Base-by-base conservation (phyloP, 1,140 invertebrate genomes). In the Onthophagus taurus region DNA sequence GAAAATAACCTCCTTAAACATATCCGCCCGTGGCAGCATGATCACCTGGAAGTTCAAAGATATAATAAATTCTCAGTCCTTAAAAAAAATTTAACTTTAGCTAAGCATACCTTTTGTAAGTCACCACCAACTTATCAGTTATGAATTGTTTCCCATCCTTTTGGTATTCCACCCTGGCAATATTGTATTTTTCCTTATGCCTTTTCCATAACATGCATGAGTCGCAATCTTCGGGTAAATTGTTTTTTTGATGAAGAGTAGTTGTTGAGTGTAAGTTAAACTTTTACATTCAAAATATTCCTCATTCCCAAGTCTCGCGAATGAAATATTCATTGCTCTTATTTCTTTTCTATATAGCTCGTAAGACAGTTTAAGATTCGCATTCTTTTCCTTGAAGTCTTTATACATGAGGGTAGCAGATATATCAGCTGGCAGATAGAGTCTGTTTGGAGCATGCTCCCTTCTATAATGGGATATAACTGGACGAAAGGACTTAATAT, bases 1-100 rank as follows among this genome's bases (percentile, higher is more conserved):
- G 44, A 53, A 53, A 17, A 51, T 50, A 12, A 52, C 36, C 19
- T 42, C 35, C 39, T 53, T 53, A 24, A 53, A 53, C 14, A 33
- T 49, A 14, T 51, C 46, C 9, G 26, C 44, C 21, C n/a, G n/a
- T n/a, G n/a, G n/a, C n/a, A n/a, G n/a, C n/a, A n/a, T n/a, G n/a
- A n/a, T n/a, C n/a, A n/a, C n/a, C n/a, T n/a, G n/a, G n/a, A n/a
- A n/a, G n/a, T n/a, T n/a, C n/a, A n/a, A n/a, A n/a, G n/a, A n/a
- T n/a, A n/a, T n/a, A n/a, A n/a, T n/a, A n/a, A n/a, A n/a, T n/a
- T n/a, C n/a, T n/a, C n/a, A n/a, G n/a, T n/a, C n/a, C n/a, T n/a
- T n/a, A n/a, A n/a, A n/a, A n/a, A n/a, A n/a, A n/a, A n/a, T n/a
- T n/a, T n/a, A n/a, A n/a, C n/a, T n/a, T n/a, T n/a, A n/a, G n/a